Conservation (phyloP, 2,113 vertebrate genomes). For the Spea bombifrons region DNA sequence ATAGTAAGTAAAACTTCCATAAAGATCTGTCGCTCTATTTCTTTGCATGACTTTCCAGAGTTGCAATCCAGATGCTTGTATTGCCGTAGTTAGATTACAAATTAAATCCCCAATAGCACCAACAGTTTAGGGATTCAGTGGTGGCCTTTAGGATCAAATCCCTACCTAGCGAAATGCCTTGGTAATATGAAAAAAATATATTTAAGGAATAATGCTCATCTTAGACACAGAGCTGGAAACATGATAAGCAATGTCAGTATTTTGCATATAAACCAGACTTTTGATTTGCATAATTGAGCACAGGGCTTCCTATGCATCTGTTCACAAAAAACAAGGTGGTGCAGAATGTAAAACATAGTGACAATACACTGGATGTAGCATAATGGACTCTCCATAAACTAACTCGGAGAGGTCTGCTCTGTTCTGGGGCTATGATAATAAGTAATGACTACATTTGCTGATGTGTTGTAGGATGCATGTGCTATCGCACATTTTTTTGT, state of each 20-base stretch:
- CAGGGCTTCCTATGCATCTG: constrained; percentile 46
- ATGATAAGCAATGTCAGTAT: constrained; percentile 42
- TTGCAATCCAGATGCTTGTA: neutral
- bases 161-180: constrained; percentile 31
- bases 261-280: constrained; percentile 49
- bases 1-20: neutral
- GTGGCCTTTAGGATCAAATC: constrained; percentile 38
- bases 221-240: constrained; percentile 34
- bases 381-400: constrained; percentile 41
- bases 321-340: constrained; percentile 42
- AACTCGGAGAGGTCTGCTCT: constrained; percentile 10
- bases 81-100: neutral
- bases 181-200: constrained; percentile 22
- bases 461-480: constrained; percentile 15
- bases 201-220: constrained; percentile 35
- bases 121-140: constrained; percentile 32
- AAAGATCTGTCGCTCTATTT: neutral
- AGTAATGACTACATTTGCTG: constrained; percentile 8
- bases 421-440: constrained; percentile 18
- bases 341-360: constrained; percentile 20
- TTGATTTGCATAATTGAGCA: constrained; percentile 49
- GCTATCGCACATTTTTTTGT: constrained; percentile 1
- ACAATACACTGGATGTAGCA: constrained; percentile 1
- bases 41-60: neutral
- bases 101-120: constrained; percentile 41